A percentile compares a stretch with the other conserved stretches of the same genome.
Conservation (phyloP, 2,113 vertebrate species). For the Cyanoderma ruficeps region DNA sequence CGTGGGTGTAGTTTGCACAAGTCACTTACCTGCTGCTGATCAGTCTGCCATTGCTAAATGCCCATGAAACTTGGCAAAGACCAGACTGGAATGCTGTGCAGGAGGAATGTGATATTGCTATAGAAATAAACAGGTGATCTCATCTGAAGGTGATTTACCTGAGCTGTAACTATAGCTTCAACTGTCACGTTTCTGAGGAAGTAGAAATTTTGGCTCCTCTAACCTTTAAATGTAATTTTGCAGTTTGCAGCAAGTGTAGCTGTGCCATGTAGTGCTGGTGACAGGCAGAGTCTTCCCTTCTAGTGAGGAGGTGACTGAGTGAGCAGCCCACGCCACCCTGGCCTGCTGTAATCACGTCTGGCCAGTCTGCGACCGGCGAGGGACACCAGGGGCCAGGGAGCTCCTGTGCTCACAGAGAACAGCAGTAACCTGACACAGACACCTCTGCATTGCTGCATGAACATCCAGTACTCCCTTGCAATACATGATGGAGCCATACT, state of each 20-base stretch:
- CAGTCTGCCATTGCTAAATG: background rate
- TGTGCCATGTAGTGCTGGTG: background rate
- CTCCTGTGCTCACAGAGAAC: background rate
- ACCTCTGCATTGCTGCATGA: background rate
- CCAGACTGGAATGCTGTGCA: background rate
- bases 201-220: background rate
- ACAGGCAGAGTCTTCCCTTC: conserved; percentile 24
- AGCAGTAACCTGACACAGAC: background rate
- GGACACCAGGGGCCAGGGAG: conserved; percentile 2
- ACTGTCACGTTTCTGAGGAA: background rate
- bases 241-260: conserved; percentile 7
- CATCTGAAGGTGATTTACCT: background rate
- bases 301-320: conserved; percentile 26
- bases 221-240: conserved; percentile 17
- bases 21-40: background rate
- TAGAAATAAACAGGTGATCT: background rate
- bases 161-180: background rate
- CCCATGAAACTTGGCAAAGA: background rate
- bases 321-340: background rate
- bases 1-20: background rate
- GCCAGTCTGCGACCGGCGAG: background rate
- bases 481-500: background rate
- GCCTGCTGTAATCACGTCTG: background rate
- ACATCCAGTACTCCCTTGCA: background rate
- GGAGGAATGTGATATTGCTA: background rate